Conservation (phyloP, 2,888 invertebrate species). For the Ophonus ardosiacus region DNA sequence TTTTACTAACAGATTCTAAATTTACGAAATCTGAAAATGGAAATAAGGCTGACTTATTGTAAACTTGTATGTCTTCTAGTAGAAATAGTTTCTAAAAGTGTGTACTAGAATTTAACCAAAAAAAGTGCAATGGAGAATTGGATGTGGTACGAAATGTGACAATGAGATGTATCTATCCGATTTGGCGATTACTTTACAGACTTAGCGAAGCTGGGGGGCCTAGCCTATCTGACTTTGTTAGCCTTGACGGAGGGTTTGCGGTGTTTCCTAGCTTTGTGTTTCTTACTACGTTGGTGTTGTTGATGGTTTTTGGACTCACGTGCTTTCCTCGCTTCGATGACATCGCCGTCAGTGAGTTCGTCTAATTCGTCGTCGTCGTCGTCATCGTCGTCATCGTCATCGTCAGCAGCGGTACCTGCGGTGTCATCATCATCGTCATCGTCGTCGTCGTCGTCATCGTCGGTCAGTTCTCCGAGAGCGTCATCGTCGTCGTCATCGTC, state of each 20-base stretch:
- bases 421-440: constrained; percentile 81
- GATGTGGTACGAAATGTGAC: neutral
- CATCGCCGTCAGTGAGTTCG: constrained; percentile 82
- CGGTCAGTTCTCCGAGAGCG: constrained; percentile 74
- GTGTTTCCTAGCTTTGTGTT: constrained; percentile 65
- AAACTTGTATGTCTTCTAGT: no score
- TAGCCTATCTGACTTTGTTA: constrained; percentile 76
- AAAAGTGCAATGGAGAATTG: no score
- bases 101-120: no score
- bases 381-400: constrained; percentile 82
- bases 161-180: neutral
- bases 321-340: constrained; percentile 85
- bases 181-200: constrained; percentile 36
- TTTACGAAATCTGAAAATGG: no score
- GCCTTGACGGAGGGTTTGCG: constrained; percentile 76
- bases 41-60: no score
- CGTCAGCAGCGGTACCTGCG: constrained; percentile 81
- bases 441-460: constrained; percentile 78
- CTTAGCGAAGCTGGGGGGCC: constrained; percentile 1
- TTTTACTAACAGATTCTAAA: no score
- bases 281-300: constrained; percentile 69
- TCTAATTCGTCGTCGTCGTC: constrained; percentile 84
- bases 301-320: constrained; percentile 88
- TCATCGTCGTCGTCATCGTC: constrained; percentile 75
- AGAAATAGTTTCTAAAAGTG: no score